Percentiles rank a stretch among this genome's conserved stretches.
Conservation (phyloP, 37 sponge, comb jelly and placozoan genomes). For the Lycopodina hypogea region DNA sequence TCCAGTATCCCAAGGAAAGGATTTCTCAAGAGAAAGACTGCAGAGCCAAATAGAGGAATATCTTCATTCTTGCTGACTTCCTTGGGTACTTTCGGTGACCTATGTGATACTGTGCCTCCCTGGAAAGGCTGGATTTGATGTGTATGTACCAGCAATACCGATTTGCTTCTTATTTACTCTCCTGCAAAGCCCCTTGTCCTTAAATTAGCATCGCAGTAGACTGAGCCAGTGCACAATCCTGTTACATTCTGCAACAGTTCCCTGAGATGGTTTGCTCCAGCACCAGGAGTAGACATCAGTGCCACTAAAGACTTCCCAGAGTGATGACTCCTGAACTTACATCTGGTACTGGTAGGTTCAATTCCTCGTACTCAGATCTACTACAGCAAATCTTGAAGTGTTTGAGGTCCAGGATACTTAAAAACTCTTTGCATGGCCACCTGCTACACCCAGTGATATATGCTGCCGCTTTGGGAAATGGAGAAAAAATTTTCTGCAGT, state of each 20-base stretch:
- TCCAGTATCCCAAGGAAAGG: conserved; percentile 15
- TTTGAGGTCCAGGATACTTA: background rate
- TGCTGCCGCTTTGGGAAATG: too few relatives aligned
- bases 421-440: conserved; percentile 16
- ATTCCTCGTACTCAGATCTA: background rate
- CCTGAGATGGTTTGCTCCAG: conserved; percentile 36
- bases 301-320: conserved; percentile 9
- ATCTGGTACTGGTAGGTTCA: background rate
- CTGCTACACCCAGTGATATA: too few relatives aligned
- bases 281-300: conserved; percentile 38
- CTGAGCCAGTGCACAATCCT: conserved; percentile 43
- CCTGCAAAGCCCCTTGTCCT: conserved; percentile 13
- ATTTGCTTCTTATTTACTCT: conserved; percentile 22
- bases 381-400: conserved; percentile 21
- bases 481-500: too few relatives aligned
- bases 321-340: conserved; percentile 7
- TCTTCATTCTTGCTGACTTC: background rate
- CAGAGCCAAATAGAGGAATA: conserved; percentile 18
- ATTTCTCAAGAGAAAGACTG: conserved; percentile 27
- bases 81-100: background rate
- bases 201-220: conserved; percentile 28
- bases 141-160: conserved; percentile 38
- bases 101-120: background rate
- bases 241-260: conserved; percentile 34
- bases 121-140: conserved; percentile 19